Evolutionary conservation across 1,140 invertebrate genomes (phyloP).

Genomic region (Penaeus chinensis): DNA sequence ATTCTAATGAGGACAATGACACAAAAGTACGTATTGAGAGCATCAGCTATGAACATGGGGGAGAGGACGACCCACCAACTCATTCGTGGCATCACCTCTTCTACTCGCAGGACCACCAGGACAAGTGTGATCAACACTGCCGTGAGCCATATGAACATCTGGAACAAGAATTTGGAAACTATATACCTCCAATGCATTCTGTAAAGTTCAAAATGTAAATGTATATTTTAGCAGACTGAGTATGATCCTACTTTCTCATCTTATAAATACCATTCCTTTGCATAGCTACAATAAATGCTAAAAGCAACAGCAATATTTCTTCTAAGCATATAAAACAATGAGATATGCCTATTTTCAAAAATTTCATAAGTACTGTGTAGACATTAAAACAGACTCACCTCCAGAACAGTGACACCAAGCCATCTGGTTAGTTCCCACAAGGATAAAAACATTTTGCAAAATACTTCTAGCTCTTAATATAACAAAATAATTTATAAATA

Average conservation of each 20-base stretch:
- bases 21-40: constrained; percentile 92
- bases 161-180: constrained; percentile 76
- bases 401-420: constrained; percentile 81
- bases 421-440: constrained; percentile 90
- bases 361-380: too few species aligned
- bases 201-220: too few species aligned
- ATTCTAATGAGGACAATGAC: constrained; percentile 93
- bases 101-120: constrained; percentile 77
- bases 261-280: too few species aligned
- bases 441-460: constrained; percentile 84
- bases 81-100: constrained; percentile 66
- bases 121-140: constrained; percentile 86
- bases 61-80: constrained; percentile 86
- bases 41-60: constrained; percentile 91
- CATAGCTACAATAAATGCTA: too few species aligned
- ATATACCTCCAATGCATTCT: background rate
- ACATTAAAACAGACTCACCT: too few species aligned
- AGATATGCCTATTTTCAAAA: too few species aligned
- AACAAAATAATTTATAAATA: background rate
- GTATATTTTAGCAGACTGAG: too few species aligned
- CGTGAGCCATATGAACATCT: constrained; percentile 90
- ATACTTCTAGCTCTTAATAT: background rate
- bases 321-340: too few species aligned
- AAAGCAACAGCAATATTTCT: too few species aligned
- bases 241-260: too few species aligned